Conservation (phyloP, 1,140 invertebrate genomes). For the Drosophila teissieri region DNA sequence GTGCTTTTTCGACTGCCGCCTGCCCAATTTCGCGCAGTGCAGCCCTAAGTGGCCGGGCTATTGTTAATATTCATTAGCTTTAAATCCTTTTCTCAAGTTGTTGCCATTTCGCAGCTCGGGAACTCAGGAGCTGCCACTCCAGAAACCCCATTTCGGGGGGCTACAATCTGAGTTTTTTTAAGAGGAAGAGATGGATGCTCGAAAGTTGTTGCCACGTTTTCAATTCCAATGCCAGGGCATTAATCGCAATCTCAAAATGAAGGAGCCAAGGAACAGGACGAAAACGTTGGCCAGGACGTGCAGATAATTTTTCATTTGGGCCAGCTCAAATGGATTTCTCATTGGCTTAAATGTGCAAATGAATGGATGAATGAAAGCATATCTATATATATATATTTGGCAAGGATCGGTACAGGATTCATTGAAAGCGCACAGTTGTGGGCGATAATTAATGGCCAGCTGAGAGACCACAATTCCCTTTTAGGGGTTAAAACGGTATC, state of each 20-base stretch:
- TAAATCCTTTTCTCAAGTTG: slow-evolving; percentile 68
- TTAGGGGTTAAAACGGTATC: slow-evolving; percentile 14
- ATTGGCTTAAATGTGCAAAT: slow-evolving; percentile 46
- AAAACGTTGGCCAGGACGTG: slow-evolving; percentile 37
- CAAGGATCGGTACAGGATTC: slow-evolving; percentile 1
- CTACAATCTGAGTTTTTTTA: slow-evolving; percentile 1
- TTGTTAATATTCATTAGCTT: slow-evolving; percentile 78
- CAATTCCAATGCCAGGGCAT: slow-evolving; percentile 50
- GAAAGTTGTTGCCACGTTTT: slow-evolving; percentile 37
- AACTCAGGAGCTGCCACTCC: slow-evolving; percentile 19
- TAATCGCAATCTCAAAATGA: slow-evolving; percentile 71
- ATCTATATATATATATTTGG: not conserved
- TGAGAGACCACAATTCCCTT: not conserved
- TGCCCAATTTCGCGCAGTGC: not conserved
- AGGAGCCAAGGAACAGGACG: not conserved
- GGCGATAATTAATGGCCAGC: slow-evolving; percentile 43
- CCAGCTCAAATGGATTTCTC: slow-evolving; percentile 52
- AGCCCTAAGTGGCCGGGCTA: slow-evolving; percentile 14
- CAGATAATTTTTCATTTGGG: slow-evolving; percentile 71
- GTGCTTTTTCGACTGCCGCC: not conserved
- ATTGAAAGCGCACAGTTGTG: slow-evolving; percentile 13
- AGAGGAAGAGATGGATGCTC: not conserved
- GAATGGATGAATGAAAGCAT: slow-evolving; percentile 5
- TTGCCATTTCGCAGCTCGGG: slow-evolving; percentile 3
- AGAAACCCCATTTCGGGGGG: not conserved